phyloP scores from a whole-genome alignment of 2,113 vertebrate genomes.

The Syngnathoides biaculeatus region DNA sequence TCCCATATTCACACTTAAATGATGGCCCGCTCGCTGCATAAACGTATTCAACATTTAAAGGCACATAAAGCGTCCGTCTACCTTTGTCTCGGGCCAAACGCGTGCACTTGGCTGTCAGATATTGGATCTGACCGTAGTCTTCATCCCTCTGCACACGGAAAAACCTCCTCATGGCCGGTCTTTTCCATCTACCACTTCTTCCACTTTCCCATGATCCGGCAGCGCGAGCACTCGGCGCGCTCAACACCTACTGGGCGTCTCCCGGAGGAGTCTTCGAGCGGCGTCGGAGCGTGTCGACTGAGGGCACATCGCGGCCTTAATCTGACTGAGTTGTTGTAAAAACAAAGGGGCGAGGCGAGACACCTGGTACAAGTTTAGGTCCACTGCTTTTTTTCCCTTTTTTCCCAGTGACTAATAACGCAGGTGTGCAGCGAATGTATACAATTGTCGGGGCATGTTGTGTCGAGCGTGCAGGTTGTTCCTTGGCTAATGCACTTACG shows the following conservation, averaged over 20 bases:
- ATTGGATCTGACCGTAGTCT: conserved; percentile 72
- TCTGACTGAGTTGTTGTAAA: conserved; percentile 34
- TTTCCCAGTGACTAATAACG: background rate
- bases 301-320: conserved; percentile 41
- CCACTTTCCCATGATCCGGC: conserved; percentile 26
- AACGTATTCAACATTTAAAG: background rate
- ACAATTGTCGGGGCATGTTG: conserved; percentile 31
- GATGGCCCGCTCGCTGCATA: background rate
- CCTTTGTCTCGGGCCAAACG: conserved; percentile 70
- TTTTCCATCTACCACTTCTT: background rate
- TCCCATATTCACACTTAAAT: background rate
- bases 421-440: background rate
- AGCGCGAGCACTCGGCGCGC: background rate
- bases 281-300: conserved; percentile 1
- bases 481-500: background rate
- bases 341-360: conserved; percentile 5
- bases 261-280: background rate
- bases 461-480: conserved; percentile 32
- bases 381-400: background rate
- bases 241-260: background rate
- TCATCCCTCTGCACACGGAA: conserved; percentile 62
- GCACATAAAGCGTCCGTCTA: conserved; percentile 21
- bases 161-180: conserved; percentile 69
- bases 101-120: conserved; percentile 72
- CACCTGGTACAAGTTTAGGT: background rate